These are phyloP conservation scores for Laupala kohalensis DNA, from an alignment of 1,140 invertebrate species.

Conservation along the genomic window DNA sequence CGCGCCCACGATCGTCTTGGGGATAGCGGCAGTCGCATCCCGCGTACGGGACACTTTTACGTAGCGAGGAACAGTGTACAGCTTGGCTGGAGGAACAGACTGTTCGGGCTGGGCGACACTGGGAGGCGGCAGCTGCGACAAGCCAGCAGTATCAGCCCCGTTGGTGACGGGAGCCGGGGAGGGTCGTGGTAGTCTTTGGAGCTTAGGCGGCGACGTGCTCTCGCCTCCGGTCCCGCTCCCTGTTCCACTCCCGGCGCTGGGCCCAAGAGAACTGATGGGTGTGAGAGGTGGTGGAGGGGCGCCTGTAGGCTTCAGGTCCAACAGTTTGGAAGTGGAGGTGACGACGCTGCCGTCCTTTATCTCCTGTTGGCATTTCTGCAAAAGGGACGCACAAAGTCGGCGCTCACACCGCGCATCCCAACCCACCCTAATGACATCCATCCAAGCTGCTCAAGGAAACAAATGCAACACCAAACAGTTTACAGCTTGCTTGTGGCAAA, in stretches of 20 bases:
- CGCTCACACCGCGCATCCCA: too few species aligned
- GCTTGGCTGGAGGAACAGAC: too few species aligned
- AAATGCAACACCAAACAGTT: too few species aligned
- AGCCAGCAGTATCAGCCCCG: background rate
- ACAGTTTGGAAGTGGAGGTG: conserved; percentile 19
- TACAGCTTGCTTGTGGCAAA: too few species aligned
- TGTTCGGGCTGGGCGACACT: too few species aligned
- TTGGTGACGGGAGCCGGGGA: too few species aligned
- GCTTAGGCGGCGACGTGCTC: background rate
- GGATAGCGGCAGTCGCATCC: background rate
- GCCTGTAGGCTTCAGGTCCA: conserved; percentile 16
- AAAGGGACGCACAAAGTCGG: conserved; percentile 21
- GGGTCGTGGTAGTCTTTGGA: background rate
- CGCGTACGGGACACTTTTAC: conserved; percentile 1
- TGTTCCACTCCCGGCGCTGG: background rate
- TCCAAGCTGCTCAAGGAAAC: too few species aligned
- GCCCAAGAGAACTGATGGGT: conserved; percentile 11
- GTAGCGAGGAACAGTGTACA: conserved; percentile 7
- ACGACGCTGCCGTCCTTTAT: conserved; percentile 21
- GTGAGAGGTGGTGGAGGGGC: conserved; percentile 13
- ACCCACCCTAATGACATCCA: conserved; percentile 7
- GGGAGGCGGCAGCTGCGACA: background rate
- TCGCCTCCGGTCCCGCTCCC: too few species aligned
- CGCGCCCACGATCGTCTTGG: conserved; percentile 26
- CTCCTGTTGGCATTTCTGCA: conserved; percentile 20